Conservation (phyloP, 2,888 invertebrate genomes). For the Caenorhabditis panamensis region DNA sequence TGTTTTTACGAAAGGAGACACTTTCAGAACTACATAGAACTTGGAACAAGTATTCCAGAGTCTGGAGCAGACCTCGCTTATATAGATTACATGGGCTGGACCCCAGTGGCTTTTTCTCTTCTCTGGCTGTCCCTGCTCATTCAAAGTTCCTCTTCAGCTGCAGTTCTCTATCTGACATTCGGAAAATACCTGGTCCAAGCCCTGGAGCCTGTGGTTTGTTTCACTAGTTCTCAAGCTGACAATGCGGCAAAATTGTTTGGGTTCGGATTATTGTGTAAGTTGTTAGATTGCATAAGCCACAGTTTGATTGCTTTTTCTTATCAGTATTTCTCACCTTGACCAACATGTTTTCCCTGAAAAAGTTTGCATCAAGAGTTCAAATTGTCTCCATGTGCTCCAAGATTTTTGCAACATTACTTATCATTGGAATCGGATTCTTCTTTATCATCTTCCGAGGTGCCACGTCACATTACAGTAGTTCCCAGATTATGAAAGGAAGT, state of each 20-base stretch:
- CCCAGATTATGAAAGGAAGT: conserved; percentile 59
- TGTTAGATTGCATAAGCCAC: conserved; percentile 24
- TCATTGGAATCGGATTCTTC: conserved; percentile 66
- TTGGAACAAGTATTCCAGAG: conserved; percentile 69
- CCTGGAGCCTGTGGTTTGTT: conserved; percentile 59
- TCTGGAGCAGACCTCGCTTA: conserved; percentile 69
- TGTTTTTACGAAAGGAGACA: too few relatives aligned
- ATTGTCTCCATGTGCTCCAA: conserved; percentile 67
- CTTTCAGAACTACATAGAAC: conserved; percentile 70
- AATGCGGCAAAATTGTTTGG: conserved; percentile 59
- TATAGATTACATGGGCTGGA: conserved; percentile 69
- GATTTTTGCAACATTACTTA: conserved; percentile 62
- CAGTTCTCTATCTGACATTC: conserved; percentile 66
- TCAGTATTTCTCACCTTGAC: conserved; percentile 63
- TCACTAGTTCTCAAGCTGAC: conserved; percentile 34
- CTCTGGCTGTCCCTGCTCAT: conserved; percentile 66
- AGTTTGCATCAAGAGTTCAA: conserved; percentile 67
- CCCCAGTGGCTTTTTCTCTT: conserved; percentile 68
- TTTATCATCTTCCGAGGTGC: conserved; percentile 67
- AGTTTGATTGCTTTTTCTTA: conserved; percentile 20
- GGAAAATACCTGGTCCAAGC: conserved; percentile 68
- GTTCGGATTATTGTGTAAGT: conserved; percentile 63
- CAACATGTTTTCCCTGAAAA: conserved; percentile 68
- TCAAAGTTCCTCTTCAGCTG: conserved; percentile 63
- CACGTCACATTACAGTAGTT: conserved; percentile 53